Evolutionary conservation across 2,888 invertebrate genomes (phyloP).

Genomic region (Eilema depressum): DNA sequence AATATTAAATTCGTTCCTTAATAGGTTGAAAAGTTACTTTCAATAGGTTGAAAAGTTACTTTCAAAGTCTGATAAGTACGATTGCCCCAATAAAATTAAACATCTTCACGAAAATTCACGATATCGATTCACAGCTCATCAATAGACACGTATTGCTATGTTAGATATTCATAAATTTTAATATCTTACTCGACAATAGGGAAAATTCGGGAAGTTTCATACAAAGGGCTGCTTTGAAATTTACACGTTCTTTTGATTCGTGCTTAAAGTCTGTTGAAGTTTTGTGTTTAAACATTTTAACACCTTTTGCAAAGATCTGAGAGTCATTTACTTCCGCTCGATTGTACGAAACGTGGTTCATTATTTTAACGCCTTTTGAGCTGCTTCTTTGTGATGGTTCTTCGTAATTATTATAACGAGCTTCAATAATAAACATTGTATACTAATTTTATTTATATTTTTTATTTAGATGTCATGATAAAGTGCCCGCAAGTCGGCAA

Average conservation of each 20-base stretch:
- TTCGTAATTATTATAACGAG: not conserved
- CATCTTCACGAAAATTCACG: not conserved
- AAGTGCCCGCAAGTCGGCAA: too few relatives aligned
- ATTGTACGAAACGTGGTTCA: not conserved
- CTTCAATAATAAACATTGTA: not conserved
- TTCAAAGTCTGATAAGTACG: constrained; percentile 3
- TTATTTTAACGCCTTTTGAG: constrained; percentile 5
- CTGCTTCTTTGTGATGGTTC: not conserved
- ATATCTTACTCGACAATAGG: not conserved
- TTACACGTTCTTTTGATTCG: not conserved
- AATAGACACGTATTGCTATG: not conserved
- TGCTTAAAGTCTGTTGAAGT: not conserved
- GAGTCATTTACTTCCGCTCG: not conserved
- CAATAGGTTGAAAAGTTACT: not conserved
- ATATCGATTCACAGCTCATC: not conserved
- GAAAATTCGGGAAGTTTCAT: not conserved
- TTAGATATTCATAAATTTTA: constrained; percentile 11
- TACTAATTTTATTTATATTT: not conserved
- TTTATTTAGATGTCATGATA: too few relatives aligned
- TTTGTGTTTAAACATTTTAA: not conserved
- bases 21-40: not conserved
- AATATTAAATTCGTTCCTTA: not conserved
- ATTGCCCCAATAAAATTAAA: constrained; percentile 8
- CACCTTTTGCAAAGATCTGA: not conserved
- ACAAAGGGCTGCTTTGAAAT: constrained; percentile 10